Percentiles rank a stretch among this genome's conserved stretches.
Evolutionary conservation across 2,113 vertebrate genomes (phyloP).

Genomic region (Chiloscyllium plagiosum): DNA sequence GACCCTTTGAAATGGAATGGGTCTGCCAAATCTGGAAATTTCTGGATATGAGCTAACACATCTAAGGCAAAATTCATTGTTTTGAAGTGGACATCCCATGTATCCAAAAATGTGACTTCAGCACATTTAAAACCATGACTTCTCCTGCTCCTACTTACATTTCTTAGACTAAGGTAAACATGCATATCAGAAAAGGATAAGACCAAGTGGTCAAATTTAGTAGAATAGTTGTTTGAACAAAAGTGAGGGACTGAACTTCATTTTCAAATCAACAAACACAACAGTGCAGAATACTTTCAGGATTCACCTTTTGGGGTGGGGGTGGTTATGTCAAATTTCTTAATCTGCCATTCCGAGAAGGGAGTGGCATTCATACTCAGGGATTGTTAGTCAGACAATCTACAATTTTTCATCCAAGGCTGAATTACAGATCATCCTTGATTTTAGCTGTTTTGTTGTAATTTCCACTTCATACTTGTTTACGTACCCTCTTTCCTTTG

Average conservation of each 20-base stretch:
- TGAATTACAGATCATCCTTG: neutral
- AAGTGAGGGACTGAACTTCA: neutral
- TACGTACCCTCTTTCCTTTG: constrained; percentile 63
- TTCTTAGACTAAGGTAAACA: neutral
- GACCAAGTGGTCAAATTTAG: neutral
- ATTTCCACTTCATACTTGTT: neutral
- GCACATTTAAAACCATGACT: neutral
- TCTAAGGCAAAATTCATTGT: neutral
- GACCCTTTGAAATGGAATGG: no score
- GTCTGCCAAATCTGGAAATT: no score
- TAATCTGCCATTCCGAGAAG: neutral
- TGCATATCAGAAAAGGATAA: neutral
- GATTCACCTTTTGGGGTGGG: neutral
- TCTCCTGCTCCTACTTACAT: neutral
- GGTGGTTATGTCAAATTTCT: neutral
- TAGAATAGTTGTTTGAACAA: neutral
- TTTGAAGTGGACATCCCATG: neutral
- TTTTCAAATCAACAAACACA: neutral
- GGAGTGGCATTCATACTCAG: neutral
- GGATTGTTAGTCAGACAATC: no score
- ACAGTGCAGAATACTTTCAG: neutral
- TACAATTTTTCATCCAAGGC: neutral
- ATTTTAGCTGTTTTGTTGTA: neutral
- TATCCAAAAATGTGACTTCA: neutral
- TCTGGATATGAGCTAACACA: no score